Evolutionary conservation across 2,797 vertebrate genomes (phyloP).

Genomic region (Acanthurus leucopareius): DNA sequence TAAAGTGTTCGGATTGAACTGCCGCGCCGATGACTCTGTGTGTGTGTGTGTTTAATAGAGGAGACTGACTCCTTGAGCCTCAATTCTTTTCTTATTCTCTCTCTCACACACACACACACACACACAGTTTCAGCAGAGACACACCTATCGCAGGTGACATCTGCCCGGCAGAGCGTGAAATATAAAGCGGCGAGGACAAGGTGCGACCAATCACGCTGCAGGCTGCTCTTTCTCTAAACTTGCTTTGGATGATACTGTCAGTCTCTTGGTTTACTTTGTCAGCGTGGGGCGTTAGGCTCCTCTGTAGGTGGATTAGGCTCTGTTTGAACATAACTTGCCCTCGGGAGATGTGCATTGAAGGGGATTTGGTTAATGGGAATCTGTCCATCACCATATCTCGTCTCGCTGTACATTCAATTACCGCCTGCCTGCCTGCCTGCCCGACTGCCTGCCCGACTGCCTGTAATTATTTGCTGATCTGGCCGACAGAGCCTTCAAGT

Average conservation of each 20-base stretch:
- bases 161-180: constrained; percentile 27
- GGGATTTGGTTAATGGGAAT: constrained; percentile 80
- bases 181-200: background rate
- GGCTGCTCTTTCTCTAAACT: constrained; percentile 19
- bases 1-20: constrained; percentile 15
- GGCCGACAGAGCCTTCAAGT: constrained; percentile 82
- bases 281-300: constrained; percentile 29
- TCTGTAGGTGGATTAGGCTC: constrained; percentile 68
- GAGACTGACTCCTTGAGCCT: constrained; percentile 25
- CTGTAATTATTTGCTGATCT: constrained; percentile 89
- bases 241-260: too few relatives aligned
- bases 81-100: background rate
- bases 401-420: constrained; percentile 75
- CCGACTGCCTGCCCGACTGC: constrained; percentile 56
- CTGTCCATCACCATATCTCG: constrained; percentile 78
- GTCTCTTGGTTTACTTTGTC: constrained; percentile 53
- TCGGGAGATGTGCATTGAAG: constrained; percentile 59
- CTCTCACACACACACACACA: constrained; percentile 1
- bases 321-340: constrained; percentile 73
- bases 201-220: background rate
- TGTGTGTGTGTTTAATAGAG: constrained; percentile 32
- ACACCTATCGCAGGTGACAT: constrained; percentile 16
- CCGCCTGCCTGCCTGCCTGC: constrained; percentile 3
- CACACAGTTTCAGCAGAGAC: constrained; percentile 10
- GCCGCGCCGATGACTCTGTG: constrained; percentile 4